Conservation (phyloP, 2,797 vertebrate genomes). For the Philypnodon macrostomus region DNA sequence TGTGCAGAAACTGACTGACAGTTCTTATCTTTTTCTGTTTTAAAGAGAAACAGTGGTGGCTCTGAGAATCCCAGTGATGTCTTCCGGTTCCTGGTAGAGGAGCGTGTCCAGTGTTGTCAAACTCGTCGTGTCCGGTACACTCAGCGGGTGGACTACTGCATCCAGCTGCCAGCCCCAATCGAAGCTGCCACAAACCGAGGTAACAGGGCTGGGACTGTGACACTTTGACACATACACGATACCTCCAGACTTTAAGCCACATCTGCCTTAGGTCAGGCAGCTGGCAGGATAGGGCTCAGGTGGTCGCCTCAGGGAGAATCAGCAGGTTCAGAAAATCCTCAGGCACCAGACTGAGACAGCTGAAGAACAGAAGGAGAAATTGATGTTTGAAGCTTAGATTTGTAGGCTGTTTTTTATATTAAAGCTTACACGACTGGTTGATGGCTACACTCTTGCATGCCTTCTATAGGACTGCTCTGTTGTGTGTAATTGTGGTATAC, state of each 20-base stretch:
- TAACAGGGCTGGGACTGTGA: conserved; percentile 42
- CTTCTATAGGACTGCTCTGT: too few species aligned
- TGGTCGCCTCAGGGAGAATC: conserved; percentile 14
- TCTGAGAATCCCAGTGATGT: conserved; percentile 93
- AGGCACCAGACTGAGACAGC: conserved; percentile 5
- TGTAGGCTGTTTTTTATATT: neutral
- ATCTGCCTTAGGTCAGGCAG: conserved; percentile 7
- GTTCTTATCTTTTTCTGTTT: neutral
- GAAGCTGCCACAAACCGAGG: conserved; percentile 95
- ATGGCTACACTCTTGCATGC: too few species aligned
- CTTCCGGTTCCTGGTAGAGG: conserved; percentile 95
- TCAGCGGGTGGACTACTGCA: conserved; percentile 91
- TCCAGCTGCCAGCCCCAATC: conserved; percentile 90
- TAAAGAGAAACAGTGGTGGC: conserved; percentile 89
- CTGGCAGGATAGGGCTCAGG: conserved; percentile 16
- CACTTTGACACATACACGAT: neutral
- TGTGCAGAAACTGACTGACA: too few species aligned
- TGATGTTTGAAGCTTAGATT: neutral
- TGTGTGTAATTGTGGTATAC: too few species aligned
- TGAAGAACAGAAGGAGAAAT: neutral
- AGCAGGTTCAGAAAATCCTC: conserved; percentile 11
- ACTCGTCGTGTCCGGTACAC: conserved; percentile 90
- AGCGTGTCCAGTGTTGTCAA: conserved; percentile 94
- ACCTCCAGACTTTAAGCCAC: neutral
- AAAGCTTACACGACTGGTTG: too few species aligned